Evolutionary conservation across 2,113 vertebrate species (phyloP).

Genomic region (Anguilla japonica): DNA sequence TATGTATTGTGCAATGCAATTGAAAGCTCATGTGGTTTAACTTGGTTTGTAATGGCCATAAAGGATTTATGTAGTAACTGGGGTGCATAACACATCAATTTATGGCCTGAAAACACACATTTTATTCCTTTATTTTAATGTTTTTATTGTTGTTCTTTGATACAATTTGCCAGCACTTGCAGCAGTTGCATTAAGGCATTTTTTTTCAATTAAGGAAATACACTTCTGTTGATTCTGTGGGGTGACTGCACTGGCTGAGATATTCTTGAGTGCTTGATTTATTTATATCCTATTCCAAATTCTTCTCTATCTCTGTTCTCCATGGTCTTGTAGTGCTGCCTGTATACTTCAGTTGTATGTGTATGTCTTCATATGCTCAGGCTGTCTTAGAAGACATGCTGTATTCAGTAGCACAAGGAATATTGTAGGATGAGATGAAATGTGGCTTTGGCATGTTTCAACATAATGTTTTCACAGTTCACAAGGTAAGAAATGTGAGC

Average conservation of each 20-base stretch:
- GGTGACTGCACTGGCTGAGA: neutral
- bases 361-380: neutral
- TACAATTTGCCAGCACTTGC: neutral
- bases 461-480: no score
- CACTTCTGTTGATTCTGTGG: no score
- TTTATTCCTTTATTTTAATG: neutral
- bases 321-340: neutral
- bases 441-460: no score
- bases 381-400: neutral
- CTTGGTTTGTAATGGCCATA: constrained; percentile 18
- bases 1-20: constrained; percentile 30
- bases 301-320: neutral
- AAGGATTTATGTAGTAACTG: constrained; percentile 16
- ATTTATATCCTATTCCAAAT: neutral
- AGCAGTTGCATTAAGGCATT: no score
- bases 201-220: no score
- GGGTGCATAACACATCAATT: neutral
- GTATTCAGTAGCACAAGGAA: neutral
- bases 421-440: neutral
- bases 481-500: no score
- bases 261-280: neutral
- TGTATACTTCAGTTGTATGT: neutral
- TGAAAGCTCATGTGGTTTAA: constrained; percentile 4
- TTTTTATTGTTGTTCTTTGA: neutral
- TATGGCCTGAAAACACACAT: constrained; percentile 8